These are phyloP conservation scores for Chydorus sphaericus DNA, from an alignment of 2,888 invertebrate species.

Conservation along the genomic window DNA sequence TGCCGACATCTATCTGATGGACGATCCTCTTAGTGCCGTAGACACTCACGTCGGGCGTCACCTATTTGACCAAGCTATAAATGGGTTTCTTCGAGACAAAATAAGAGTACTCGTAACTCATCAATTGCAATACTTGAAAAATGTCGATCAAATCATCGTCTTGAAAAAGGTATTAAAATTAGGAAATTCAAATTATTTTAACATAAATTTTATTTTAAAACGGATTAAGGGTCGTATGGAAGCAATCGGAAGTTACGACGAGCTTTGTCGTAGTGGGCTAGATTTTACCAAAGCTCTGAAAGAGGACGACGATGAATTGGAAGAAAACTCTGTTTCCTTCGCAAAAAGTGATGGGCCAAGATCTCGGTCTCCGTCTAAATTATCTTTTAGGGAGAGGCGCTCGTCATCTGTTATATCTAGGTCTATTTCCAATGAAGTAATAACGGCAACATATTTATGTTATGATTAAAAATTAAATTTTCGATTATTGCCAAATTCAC, in stretches of 20 bases:
- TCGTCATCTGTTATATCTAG: neutral
- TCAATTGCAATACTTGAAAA: slow-evolving; percentile 61
- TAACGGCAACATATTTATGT: too few relatives aligned
- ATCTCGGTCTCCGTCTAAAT: too few relatives aligned
- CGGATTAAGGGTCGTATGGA: slow-evolving; percentile 33
- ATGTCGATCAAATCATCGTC: slow-evolving; percentile 48
- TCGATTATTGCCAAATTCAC: too few relatives aligned
- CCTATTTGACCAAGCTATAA: slow-evolving; percentile 32
- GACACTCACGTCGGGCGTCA: slow-evolving; percentile 33
- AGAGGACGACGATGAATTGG: slow-evolving; percentile 14
- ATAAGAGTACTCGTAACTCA: slow-evolving; percentile 46
- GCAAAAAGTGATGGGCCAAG: too few relatives aligned
- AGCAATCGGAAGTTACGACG: slow-evolving; percentile 45
- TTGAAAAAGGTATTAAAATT: slow-evolving; percentile 43
- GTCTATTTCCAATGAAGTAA: too few relatives aligned
- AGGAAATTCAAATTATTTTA: neutral
- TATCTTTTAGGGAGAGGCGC: too few relatives aligned
- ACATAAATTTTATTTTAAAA: neutral
- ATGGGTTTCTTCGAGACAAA: slow-evolving; percentile 27
- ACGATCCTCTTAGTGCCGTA: slow-evolving; percentile 37
- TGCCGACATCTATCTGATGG: slow-evolving; percentile 35
- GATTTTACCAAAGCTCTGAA: slow-evolving; percentile 47
- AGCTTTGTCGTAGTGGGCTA: slow-evolving; percentile 53
- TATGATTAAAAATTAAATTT: too few relatives aligned
- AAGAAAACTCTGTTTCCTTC: too few relatives aligned